Evolutionary conservation across 2,888 invertebrate genomes (phyloP), one percentile per base, ranked within the genome.

Genomic region (Lasiommata megera): DNA sequence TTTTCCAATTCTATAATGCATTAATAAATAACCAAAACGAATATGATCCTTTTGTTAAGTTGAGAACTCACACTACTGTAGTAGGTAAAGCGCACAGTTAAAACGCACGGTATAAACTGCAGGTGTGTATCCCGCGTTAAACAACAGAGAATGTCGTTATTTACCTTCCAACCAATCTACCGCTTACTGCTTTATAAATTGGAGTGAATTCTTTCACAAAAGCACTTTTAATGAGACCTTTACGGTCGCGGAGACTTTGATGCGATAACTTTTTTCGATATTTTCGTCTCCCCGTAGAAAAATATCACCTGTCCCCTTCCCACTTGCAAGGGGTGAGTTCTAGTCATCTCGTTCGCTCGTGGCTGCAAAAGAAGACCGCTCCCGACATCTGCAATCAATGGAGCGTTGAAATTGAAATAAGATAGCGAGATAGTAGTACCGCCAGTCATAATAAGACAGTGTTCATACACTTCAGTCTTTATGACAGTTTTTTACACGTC

Each of bases 391-490:
- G 88, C 85, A 89, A 84, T 87, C 88, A 89, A 89, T 90, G 88
- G 84, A 84, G 84, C 88, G 89, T 82, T 84, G 77, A 87, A 89
- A 88, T 89, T 89, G 88, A 85, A 88, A 88, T 88, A 86, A 87
- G 88, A 88, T 87, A 83, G 80, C 84, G 76, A 84, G 82, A 80
- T 82, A 80, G 75, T 80, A 72, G 34, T 34, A 34, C 11, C 34
- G 9, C 79, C 76, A 74, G 73, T 82, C 80, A 78, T 83, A 86
- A 65, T 65, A 61, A 84, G 56, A 63, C 56, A 58, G 55, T 47
- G 46, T 55, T 56, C 58, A 67, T 67, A 68, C 65, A 61, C 52
- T 60, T 56, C 56, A 23, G 23, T 23, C 62, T 51, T 64, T 61
- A 50, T 40, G 43, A 40, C 59, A 59, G 51, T 54, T 54, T 59